Percentiles rank a stretch among this genome's conserved stretches.
phyloP scores from a whole-genome alignment of 2,888 invertebrate genomes.

The Agrenia bidenticulata region DNA sequence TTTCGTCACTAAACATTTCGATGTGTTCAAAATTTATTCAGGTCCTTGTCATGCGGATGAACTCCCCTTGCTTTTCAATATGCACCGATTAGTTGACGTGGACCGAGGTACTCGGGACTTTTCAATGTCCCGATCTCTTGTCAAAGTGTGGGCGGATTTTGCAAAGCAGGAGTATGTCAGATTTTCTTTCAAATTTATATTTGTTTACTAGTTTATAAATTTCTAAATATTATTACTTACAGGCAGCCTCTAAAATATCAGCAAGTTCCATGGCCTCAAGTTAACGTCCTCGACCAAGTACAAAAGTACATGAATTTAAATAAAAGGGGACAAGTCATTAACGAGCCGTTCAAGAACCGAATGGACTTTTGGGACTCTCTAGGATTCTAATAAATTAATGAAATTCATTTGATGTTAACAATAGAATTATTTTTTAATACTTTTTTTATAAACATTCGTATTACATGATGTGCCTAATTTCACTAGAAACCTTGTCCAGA shows the following conservation, averaged over 20 bases:
- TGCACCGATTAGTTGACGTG: conserved; percentile 25
- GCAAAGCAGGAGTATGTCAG: no score
- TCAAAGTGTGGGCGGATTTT: conserved; percentile 29
- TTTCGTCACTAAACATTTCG: no score
- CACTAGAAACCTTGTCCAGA: conserved; percentile 45
- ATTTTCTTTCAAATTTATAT: no score
- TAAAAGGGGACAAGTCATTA: conserved; percentile 19
- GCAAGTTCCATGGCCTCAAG: conserved; percentile 7
- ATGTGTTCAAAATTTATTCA: neutral
- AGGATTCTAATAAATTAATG: conserved; percentile 23
- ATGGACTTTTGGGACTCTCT: conserved; percentile 43
- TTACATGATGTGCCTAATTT: conserved; percentile 34
- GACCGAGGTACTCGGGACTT: conserved; percentile 19
- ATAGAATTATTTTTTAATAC: neutral
- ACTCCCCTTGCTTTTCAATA: conserved; percentile 25
- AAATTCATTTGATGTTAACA: neutral
- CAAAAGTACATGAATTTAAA: conserved; percentile 17
- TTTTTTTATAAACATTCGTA: neutral
- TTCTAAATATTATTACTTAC: no score
- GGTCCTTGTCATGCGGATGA: conserved; percentile 34
- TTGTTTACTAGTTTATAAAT: neutral
- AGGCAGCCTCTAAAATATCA: neutral
- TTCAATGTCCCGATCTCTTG: conserved; percentile 21
- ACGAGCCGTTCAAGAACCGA: conserved; percentile 36
- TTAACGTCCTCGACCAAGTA: neutral